These are phyloP conservation scores for Chaenogobius annularis DNA, from an alignment of 2,113 vertebrate species.

Conservation along the genomic window DNA sequence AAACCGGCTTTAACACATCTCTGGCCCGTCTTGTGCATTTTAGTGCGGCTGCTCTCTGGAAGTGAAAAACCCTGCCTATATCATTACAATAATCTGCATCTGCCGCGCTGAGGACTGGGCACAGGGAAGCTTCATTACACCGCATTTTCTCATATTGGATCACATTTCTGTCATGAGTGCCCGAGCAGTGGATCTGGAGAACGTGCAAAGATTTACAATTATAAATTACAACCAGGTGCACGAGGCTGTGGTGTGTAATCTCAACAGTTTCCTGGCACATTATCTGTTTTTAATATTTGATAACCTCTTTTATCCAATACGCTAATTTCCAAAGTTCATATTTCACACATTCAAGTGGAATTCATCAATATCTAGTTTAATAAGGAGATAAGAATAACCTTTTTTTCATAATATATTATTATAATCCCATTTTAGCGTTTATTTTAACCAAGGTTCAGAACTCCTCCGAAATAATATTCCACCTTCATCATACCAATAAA, in stretches of 20 bases:
- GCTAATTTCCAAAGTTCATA: conserved; percentile 46
- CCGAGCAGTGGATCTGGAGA: conserved; percentile 35
- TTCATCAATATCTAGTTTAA: conserved; percentile 45
- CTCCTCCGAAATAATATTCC: too few species aligned
- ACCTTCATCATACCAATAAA: too few species aligned
- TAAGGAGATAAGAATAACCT: conserved; percentile 45
- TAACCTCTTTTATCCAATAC: conserved; percentile 28
- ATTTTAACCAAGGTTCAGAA: too few species aligned
- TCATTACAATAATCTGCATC: conserved; percentile 68
- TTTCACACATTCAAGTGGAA: conserved; percentile 43
- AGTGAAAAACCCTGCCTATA: conserved; percentile 48
- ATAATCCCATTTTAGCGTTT: too few species aligned
- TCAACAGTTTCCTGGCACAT: conserved; percentile 61
- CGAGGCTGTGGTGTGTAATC: conserved; percentile 59
- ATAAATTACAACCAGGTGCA: conserved; percentile 31
- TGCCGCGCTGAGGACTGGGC: conserved; percentile 50
- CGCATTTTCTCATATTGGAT: conserved; percentile 72
- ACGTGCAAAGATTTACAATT: conserved; percentile 63
- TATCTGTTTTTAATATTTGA: conserved; percentile 60
- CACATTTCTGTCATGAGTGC: conserved; percentile 64
- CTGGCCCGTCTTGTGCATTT: conserved; percentile 42
- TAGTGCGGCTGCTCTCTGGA: too few species aligned
- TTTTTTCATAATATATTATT: neutral
- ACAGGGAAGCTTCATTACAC: conserved; percentile 74
- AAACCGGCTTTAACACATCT: conserved; percentile 65